These are phyloP conservation scores for Conus ventricosus DNA, from an alignment of 1,140 invertebrate genomes.

Conservation along the genomic window DNA sequence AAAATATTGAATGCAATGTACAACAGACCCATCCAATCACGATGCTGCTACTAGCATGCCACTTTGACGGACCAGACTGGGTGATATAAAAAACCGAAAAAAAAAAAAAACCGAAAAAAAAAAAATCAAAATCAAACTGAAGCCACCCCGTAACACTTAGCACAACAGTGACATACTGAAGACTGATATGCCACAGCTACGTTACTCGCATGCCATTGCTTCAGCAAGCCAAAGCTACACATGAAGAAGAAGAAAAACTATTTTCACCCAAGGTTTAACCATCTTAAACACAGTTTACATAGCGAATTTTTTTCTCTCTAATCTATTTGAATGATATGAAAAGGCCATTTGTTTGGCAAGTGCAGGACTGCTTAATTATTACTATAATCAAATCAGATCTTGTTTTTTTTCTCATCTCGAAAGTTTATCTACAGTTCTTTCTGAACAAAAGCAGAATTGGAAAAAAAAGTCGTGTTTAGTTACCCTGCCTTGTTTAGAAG, in stretches of 20 bases:
- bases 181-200: not conserved
- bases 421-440: no score
- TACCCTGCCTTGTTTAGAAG: not conserved
- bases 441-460: no score
- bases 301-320: no score
- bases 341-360: no score
- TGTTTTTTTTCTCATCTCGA: no score
- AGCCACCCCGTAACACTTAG: not conserved
- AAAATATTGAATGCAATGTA: not conserved
- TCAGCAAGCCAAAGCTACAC: conserved; percentile 25
- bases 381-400: no score
- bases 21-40: conserved; percentile 24
- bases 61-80: not conserved
- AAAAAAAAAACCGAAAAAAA: not conserved
- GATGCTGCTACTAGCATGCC: conserved; percentile 28
- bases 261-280: not conserved
- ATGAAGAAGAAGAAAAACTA: conserved; percentile 5
- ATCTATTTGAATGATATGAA: no score
- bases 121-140: not conserved
- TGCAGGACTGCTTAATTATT: no score
- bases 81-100: not conserved
- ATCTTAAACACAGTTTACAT: not conserved
- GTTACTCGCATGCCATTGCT: not conserved
- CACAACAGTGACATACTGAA: not conserved
- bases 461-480: no score